A percentile compares a stretch with the other conserved stretches of the same genome.
phyloP scores from a whole-genome alignment of 2,888 invertebrate genomes.

The Philaethria dido region DNA sequence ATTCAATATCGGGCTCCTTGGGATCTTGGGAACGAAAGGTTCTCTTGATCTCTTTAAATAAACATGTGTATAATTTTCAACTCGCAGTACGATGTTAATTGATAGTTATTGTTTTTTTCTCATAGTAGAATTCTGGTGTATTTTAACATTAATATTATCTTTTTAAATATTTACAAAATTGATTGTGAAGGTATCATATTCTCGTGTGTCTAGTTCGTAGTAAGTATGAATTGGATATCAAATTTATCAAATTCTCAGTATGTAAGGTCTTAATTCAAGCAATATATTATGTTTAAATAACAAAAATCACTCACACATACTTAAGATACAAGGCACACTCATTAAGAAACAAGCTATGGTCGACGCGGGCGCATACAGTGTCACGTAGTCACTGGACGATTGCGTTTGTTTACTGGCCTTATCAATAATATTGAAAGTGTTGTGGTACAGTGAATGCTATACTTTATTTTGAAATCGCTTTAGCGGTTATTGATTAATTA shows the following conservation, averaged over 20 bases:
- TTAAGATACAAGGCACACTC: slow-evolving; percentile 41
- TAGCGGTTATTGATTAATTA: background rate
- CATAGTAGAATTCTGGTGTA: background rate
- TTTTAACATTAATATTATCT: background rate
- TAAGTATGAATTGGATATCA: background rate
- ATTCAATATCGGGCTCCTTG: slow-evolving; percentile 9
- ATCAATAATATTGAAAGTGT: slow-evolving; percentile 68
- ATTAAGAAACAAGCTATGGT: slow-evolving; percentile 57
- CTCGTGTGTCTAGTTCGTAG: background rate
- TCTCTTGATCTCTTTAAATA: background rate
- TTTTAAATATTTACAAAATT: too few species aligned
- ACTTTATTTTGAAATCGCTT: slow-evolving; percentile 22
- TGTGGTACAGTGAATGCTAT: slow-evolving; percentile 53
- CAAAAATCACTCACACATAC: slow-evolving; percentile 28
- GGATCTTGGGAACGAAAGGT: background rate
- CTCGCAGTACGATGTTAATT: too few species aligned
- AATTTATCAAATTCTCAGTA: slow-evolving; percentile 1
- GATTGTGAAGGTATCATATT: background rate
- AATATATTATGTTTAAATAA: slow-evolving; percentile 31
- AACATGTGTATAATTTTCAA: background rate
- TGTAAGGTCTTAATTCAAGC: background rate
- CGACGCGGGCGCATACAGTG: slow-evolving; percentile 69
- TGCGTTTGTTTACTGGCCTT: slow-evolving; percentile 74
- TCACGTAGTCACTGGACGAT: slow-evolving; percentile 68
- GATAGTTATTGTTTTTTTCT: background rate